Conservation (phyloP, 2,888 invertebrate species). For the Caenorhabditis sp. region DNA sequence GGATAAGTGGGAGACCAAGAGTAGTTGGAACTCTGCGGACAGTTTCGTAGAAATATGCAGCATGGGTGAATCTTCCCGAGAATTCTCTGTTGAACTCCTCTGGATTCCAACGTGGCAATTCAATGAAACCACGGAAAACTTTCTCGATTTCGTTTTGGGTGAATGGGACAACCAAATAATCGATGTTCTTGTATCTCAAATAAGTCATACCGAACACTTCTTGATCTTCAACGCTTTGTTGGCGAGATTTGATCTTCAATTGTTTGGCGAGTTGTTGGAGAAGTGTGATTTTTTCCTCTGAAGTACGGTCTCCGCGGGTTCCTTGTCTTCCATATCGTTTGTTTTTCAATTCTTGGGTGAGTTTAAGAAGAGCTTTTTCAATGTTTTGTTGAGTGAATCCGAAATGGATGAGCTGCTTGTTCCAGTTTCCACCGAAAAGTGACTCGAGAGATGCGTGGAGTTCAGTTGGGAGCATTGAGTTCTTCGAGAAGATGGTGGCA, state of each 20-base stretch:
- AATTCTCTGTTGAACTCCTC: constrained; percentile 24
- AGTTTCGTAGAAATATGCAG: constrained; percentile 35
- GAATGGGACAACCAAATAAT: constrained; percentile 60
- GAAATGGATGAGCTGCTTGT: constrained; percentile 29
- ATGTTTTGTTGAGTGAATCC: constrained; percentile 43
- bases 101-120: constrained; percentile 29
- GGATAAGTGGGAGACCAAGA: constrained; percentile 56
- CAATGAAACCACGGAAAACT: constrained; percentile 30
- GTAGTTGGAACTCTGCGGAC: constrained; percentile 53
- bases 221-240: constrained; percentile 13
- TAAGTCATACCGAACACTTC: constrained; percentile 41
- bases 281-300: constrained; percentile 21
- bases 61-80: constrained; percentile 29
- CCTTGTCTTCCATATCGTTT: constrained; percentile 27
- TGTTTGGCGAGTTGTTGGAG: constrained; percentile 50
- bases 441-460: constrained; percentile 44
- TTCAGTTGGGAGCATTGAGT: constrained; percentile 37
- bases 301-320: constrained; percentile 38
- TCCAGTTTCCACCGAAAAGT: constrained; percentile 51
- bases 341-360: constrained; percentile 13
- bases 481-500: constrained; percentile 45
- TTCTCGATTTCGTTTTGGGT: constrained; percentile 45
- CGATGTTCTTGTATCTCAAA: constrained; percentile 57
- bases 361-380: constrained; percentile 29
- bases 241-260: constrained; percentile 49